Evolutionary conservation across 1,140 invertebrate genomes (phyloP), one percentile per base, ranked within the genome.

Genomic region (Zeugodacus cucurbitae): DNA sequence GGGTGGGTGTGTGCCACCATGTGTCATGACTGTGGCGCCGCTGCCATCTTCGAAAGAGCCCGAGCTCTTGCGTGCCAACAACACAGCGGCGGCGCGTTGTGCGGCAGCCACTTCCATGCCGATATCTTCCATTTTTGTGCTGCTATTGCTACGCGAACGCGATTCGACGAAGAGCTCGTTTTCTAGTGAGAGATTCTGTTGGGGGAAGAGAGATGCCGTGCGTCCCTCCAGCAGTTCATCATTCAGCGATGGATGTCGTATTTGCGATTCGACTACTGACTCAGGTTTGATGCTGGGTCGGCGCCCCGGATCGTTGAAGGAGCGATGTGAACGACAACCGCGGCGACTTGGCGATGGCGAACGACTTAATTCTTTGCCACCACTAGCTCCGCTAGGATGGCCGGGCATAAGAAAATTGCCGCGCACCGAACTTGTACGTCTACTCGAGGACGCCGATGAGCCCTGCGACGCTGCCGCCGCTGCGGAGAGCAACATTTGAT

Each of bases 91-190:
- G 78, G 91, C 89, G 41, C 91, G 90, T 22, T 90, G 89, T n/a
- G 90, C 89, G 1, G 90, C 90, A 41, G 91, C 89, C 88, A 91
- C 90, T 54, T 91, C 90, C 57, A 92, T 87, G 87, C 91, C 91
- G n/a, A 91, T 90, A 88, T 93, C 91, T 44, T 93, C 91, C 90
- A 93, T 93, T 58, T 93, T 93, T 26, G 91, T 93, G 74, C 93
- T 92, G 26, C 93, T 93, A 26, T 93, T 93, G 89, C 93, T 93
- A 57, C 93, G 91, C 26, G 93, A 93, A 0, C 92, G 90, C 26
- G 92, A 91, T 87, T 93, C 91, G 62, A 93, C 90, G 58, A 93
- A 93, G 22, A 93, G 90, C 26, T 93, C 92, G 57, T 93, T 91
- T 87, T 93, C 93, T 70, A 93, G 89, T 32, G 92, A 93, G 20